Base-by-base conservation (phyloP, 2,113 vertebrate species). In the Chionodraco myersi region DNA sequence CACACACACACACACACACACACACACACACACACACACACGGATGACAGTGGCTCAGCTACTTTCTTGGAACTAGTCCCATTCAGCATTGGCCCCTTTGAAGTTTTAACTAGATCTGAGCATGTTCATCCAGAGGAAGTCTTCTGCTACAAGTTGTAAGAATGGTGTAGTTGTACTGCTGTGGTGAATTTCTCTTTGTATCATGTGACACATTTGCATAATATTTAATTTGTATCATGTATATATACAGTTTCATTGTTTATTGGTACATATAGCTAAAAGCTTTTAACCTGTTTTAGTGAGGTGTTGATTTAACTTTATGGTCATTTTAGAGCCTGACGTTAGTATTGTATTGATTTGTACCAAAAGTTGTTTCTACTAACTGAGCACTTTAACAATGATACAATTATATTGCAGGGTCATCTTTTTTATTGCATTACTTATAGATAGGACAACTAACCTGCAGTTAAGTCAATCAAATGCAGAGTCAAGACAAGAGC, bases 1-100 rank as follows among this genome's bases (percentile, higher is more conserved):
- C 84, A 84, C 84, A 89, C 90, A 89, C 84, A 84, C 84, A 89
- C 90, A 89, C 84, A 84, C 84, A 89, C 90, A 89, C 83, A 84
- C 84, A 89, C 83, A 84, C 84, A 89, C 90, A 89, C 83, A 84
- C 84, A 89, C 90, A 89, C 83, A 84, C 84, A 89, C 90, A 89
- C 83, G 82, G 26, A 30, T 3, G 81, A 90, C 88, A 88, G 87
- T 86, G 79, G 84, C 77, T 80, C 48, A 78, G 77, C 83, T 82
- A 82, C 87, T 86, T 89, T 86, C 75, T 88, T 90, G 82, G 84
- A 92, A 62, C 75, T 69, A 26, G 79, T 86, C 79, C 74, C 61
- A 80, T 86, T 91, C 82, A 58, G 58, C 23, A 2, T 65, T 73
- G 76, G 73, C n/a, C 73, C 64, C 78, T 89, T 92, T 91, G 90